Conservation (phyloP, 2,888 invertebrate genomes). For the Tetanocera ferruginea region DNA sequence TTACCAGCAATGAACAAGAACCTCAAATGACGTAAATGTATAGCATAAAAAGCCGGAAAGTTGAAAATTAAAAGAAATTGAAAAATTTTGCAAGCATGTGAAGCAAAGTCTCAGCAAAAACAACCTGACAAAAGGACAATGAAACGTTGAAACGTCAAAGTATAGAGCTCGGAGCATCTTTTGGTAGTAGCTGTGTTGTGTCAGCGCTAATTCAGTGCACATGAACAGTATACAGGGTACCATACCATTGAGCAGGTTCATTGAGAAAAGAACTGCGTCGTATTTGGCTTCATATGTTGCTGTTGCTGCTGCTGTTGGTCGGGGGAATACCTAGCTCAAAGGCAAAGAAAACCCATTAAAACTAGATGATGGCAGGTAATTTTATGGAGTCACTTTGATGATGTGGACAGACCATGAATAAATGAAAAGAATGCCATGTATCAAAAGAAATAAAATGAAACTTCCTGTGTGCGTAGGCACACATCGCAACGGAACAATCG, state of each 20-base stretch:
- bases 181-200: background rate
- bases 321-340: too few species aligned
- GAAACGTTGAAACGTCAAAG: background rate
- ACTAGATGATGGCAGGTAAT: constrained; percentile 27
- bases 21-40: background rate
- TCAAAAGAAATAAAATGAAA: background rate
- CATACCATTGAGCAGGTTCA: constrained; percentile 1
- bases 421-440: constrained; percentile 17
- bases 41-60: background rate
- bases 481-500: background rate
- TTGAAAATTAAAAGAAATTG: constrained; percentile 1
- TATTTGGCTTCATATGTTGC: background rate
- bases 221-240: background rate
- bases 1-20: constrained; percentile 11
- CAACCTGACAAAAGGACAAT: constrained; percentile 1
- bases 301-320: too few species aligned
- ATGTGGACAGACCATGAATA: constrained; percentile 26
- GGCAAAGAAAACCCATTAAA: constrained; percentile 5
- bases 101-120: background rate
- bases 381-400: constrained; percentile 27
- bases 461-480: constrained; percentile 29
- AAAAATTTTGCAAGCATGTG: background rate
- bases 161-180: too few species aligned
- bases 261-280: background rate
- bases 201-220: background rate